Evolutionary conservation across 2,113 vertebrate species (phyloP).

Genomic region (Sisor rabdophorus): DNA sequence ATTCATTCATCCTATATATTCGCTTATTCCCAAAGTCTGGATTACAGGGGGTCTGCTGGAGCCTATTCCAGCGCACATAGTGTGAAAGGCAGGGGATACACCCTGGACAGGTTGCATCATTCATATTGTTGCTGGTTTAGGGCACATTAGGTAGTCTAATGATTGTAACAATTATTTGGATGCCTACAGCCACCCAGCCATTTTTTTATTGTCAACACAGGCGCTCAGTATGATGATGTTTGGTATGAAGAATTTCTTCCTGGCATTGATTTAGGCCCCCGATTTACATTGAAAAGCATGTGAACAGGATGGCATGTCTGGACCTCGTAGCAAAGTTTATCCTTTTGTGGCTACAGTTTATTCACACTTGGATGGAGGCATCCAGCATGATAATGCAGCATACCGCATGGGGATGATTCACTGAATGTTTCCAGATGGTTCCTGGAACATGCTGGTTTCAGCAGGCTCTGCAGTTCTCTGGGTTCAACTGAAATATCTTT

Average conservation of each 20-base stretch:
- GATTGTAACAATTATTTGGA: neutral
- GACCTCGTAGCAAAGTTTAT: slow-evolving; percentile 5
- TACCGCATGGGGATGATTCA: slow-evolving; percentile 12
- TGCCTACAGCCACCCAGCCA: neutral
- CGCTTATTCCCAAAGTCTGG: no score
- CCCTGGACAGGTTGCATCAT: no score
- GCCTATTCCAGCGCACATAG: no score
- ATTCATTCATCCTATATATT: no score
- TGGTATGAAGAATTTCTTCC: slow-evolving; percentile 3
- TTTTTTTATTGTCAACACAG: slow-evolving; percentile 5
- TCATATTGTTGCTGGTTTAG: no score
- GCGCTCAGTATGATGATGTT: neutral
- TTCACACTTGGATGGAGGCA: slow-evolving; percentile 15
- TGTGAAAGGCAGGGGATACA: no score
- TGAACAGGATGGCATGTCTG: neutral
- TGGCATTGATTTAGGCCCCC: neutral
- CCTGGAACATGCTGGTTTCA: slow-evolving; percentile 7
- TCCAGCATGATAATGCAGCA: slow-evolving; percentile 11
- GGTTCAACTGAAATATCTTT: neutral
- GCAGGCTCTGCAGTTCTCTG: neutral
- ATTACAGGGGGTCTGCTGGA: no score
- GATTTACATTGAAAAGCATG: slow-evolving; percentile 10
- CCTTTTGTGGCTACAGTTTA: slow-evolving; percentile 22
- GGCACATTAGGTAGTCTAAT: no score
- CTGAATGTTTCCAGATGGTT: slow-evolving; percentile 26